Evolutionary conservation across 2,797 vertebrate genomes (phyloP).

Genomic region (Melopsittacus undulatus): DNA sequence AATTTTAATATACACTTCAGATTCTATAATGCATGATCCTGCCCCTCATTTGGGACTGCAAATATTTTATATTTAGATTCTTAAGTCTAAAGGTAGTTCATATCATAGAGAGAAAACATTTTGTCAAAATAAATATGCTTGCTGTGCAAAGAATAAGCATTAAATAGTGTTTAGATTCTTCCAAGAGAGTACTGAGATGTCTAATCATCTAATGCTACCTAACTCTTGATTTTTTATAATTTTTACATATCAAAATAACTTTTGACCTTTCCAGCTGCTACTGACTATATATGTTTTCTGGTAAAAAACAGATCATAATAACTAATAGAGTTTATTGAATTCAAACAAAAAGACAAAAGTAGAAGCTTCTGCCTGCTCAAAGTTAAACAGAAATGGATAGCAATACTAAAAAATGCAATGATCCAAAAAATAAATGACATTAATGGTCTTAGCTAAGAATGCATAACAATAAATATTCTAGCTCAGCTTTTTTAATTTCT

Average conservation of each 20-base stretch:
- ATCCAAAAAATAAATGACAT: background rate
- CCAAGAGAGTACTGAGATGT: background rate
- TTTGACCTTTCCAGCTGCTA: background rate
- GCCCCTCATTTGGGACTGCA: background rate
- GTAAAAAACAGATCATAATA: background rate
- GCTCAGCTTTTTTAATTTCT: background rate
- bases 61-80: background rate
- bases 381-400: conserved; percentile 7
- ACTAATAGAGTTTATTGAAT: background rate
- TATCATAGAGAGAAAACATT: background rate
- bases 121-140: background rate
- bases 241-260: background rate
- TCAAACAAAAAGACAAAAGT: background rate
- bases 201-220: background rate
- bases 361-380: background rate
- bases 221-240: background rate
- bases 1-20: background rate
- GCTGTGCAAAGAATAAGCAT: background rate
- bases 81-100: background rate
- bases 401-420: background rate
- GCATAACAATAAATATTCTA: background rate
- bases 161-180: background rate
- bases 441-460: background rate
- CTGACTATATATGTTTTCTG: background rate
- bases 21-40: background rate